Evolutionary conservation across 2,113 vertebrate genomes (phyloP).

Genomic region (Bos indicus): DNA sequence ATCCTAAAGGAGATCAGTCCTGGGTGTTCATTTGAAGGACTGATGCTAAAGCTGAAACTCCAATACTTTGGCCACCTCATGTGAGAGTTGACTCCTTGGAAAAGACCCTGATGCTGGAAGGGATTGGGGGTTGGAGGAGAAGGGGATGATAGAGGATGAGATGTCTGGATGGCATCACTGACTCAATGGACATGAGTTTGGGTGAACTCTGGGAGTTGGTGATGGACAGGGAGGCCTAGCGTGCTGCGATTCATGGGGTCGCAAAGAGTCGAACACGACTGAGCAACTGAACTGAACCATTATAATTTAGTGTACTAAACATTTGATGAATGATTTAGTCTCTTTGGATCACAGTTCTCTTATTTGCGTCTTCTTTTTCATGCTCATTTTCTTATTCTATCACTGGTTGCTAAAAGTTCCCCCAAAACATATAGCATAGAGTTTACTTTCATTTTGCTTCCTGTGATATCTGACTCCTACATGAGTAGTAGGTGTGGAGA

Average conservation of each 20-base stretch:
- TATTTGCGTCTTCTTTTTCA: background rate
- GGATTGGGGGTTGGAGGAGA: background rate
- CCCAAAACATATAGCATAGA: background rate
- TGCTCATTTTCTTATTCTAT: background rate
- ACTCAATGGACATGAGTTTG: background rate
- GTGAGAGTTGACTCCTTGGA: background rate
- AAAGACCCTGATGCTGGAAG: background rate
- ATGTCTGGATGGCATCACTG: background rate
- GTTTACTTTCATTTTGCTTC: background rate
- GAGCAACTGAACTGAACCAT: background rate
- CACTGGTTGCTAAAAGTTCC: background rate
- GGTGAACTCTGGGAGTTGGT: background rate
- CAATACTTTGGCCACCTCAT: background rate
- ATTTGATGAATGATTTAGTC: background rate
- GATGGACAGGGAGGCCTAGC: background rate
- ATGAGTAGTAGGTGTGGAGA: background rate
- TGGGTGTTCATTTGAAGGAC: background rate
- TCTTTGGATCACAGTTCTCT: background rate
- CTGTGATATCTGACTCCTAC: background rate
- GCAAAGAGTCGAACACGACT: fast-evolving
- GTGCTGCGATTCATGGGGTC: background rate
- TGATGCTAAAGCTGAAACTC: background rate
- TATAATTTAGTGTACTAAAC: background rate
- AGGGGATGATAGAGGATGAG: background rate
- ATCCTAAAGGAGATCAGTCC: too few relatives aligned